A percentile compares a stretch with the other conserved stretches of the same genome.
Conservation (phyloP, 1,140 invertebrate species). For the Leptinotarsa defecta region DNA sequence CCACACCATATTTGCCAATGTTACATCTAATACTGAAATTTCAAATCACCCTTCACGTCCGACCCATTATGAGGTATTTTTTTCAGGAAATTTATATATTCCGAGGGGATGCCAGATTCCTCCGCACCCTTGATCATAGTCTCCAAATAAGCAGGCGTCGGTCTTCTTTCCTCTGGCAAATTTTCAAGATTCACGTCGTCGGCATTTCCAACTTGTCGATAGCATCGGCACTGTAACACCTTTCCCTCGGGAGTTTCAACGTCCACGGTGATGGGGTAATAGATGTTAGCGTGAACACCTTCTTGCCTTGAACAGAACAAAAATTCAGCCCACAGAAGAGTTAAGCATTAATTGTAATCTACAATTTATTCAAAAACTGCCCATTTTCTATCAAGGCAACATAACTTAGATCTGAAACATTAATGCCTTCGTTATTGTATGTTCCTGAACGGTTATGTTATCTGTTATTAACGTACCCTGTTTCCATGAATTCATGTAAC, state of each 20-base stretch:
- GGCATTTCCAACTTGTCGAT: conserved; percentile 64
- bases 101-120: conserved; percentile 69
- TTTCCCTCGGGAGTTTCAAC: conserved; percentile 61
- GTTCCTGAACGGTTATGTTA: no score
- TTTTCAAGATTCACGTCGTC: conserved; percentile 53
- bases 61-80: conserved; percentile 71
- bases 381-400: no score
- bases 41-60: conserved; percentile 46
- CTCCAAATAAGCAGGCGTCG: conserved; percentile 73
- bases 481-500: no score
- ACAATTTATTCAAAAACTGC: no score
- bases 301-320: conserved; percentile 66
- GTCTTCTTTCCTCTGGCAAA: conserved; percentile 63
- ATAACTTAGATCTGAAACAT: no score
- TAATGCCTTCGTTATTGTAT: no score
- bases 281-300: conserved; percentile 71
- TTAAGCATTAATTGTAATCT: no score
- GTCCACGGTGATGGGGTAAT: conserved; percentile 67
- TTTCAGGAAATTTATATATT: conserved; percentile 69
- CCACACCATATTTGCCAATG: no score
- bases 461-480: no score
- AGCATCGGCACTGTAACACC: conserved; percentile 66
- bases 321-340: neutral
- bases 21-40: neutral
- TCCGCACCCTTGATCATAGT: conserved; percentile 68